Evolutionary conservation across 1,140 invertebrate species (phyloP), one percentile per base, ranked within the genome.

Genomic region (Atta texana): DNA sequence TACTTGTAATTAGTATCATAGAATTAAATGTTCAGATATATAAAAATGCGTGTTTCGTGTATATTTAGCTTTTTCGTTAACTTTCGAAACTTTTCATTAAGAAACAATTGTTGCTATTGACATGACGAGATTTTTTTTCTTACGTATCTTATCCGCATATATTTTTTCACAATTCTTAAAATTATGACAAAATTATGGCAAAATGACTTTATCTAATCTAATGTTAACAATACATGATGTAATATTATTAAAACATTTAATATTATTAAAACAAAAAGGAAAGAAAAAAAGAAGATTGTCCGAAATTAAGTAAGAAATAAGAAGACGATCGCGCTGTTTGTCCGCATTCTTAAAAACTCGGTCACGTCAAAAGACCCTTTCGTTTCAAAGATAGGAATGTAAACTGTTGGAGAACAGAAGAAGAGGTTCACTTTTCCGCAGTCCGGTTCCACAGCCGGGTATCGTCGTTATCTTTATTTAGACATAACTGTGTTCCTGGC

Each of bases 401-500:
- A 85, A 86, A 77, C 77, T 55, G 81, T 88, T 76, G 10, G 14
- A 74, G 16, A 44, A 31, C 59, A 66, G 61, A 78, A 66, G 44
- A 64, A 63, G 21, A 34, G 51, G 66, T 75, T 75, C 51, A 75
- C 72, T 75, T 57, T 66, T 49, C 71, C 49, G 64, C 39, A 78
- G 88, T 89, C 87, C 86, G 74, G 77, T 88, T 90, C 64, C 88
- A 85, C 28, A 68, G 84, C 86, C 71, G 90, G 87, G 90, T 90
- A 87, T 85, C 87, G 74, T 76, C 71, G 81, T 76, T 85, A 77
- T 85, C 53, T 74, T 76, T 85, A 90, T 90, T 89, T 90, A 88
- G 88, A 90, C 88, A 91, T 88, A 88, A 90, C 90, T 88, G 91
- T 88, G 81, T 85, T 78, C 66, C 66, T 49, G 49, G 85, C 64